phyloP scores from a whole-genome alignment of 1,140 invertebrate genomes.

The Caerostris extrusa region DNA sequence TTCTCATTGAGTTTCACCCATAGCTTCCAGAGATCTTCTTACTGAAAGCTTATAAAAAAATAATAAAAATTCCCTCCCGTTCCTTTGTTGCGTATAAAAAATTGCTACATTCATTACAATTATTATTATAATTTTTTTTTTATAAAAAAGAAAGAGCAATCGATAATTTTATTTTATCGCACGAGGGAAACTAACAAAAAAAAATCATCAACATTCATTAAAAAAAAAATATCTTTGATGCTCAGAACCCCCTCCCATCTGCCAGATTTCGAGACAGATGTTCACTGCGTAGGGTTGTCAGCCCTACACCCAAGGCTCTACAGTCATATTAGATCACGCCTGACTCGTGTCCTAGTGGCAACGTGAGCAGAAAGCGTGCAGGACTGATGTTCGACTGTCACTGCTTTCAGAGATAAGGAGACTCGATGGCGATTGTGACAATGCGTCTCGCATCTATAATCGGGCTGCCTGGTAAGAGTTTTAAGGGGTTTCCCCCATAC shows the following conservation, averaged over 20 bases:
- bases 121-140: neutral
- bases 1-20: constrained; percentile 39
- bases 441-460: too few species aligned
- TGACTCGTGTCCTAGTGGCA: too few species aligned
- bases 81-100: constrained; percentile 28
- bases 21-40: constrained; percentile 26
- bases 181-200: neutral
- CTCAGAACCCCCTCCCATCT: constrained; percentile 14
- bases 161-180: constrained; percentile 67
- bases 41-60: constrained; percentile 18
- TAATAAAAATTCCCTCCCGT: neutral
- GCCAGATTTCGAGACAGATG: too few species aligned
- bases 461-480: too few species aligned
- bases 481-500: too few species aligned
- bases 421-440: too few species aligned
- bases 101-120: constrained; percentile 63
- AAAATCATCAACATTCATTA: neutral
- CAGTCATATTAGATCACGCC: too few species aligned
- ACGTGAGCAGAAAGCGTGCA: too few species aligned
- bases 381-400: too few species aligned
- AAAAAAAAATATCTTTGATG: constrained; percentile 32
- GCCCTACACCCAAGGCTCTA: too few species aligned
- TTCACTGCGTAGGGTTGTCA: too few species aligned
- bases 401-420: too few species aligned
- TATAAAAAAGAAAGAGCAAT: constrained; percentile 32